Percentiles rank a stretch among this genome's conserved stretches.
Conservation (phyloP, 2,113 vertebrate species). For the Dicaeum eximium region DNA sequence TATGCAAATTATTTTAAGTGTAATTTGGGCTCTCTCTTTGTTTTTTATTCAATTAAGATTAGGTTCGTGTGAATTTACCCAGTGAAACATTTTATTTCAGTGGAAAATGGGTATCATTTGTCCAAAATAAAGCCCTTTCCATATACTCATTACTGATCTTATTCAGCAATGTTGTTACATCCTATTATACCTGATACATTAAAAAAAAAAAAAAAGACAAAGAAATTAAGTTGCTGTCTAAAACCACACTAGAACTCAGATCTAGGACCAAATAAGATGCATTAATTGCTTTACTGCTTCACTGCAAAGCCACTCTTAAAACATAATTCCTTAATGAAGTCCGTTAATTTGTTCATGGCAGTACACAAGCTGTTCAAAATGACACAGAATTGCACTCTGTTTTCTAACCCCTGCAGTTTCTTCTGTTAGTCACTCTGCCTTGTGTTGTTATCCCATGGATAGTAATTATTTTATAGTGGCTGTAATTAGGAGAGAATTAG, state of each 20-base stretch:
- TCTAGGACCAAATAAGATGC: constrained; percentile 75
- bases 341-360: constrained; percentile 84
- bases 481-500: constrained; percentile 97
- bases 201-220: constrained; percentile 60
- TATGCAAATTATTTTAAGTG: constrained; percentile 40
- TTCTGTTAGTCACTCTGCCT: constrained; percentile 85
- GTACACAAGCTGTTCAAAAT: constrained; percentile 84
- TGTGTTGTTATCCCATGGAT: constrained; percentile 88
- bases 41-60: constrained; percentile 60
- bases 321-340: constrained; percentile 86
- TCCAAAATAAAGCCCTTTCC: constrained; percentile 59
- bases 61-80: constrained; percentile 19
- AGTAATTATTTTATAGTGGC: constrained; percentile 95
- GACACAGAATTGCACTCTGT: constrained; percentile 79
- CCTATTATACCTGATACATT: constrained; percentile 75
- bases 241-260: constrained; percentile 67
- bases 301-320: constrained; percentile 80
- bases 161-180: constrained; percentile 51
- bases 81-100: constrained; percentile 55
- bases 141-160: constrained; percentile 64
- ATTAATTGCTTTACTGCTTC: constrained; percentile 81
- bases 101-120: constrained; percentile 38
- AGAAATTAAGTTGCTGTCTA: constrained; percentile 60
- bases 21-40: constrained; percentile 30
- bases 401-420: constrained; percentile 84